Evolutionary conservation across 1,140 invertebrate species (phyloP).

Genomic region (Drosophila nannoptera): DNA sequence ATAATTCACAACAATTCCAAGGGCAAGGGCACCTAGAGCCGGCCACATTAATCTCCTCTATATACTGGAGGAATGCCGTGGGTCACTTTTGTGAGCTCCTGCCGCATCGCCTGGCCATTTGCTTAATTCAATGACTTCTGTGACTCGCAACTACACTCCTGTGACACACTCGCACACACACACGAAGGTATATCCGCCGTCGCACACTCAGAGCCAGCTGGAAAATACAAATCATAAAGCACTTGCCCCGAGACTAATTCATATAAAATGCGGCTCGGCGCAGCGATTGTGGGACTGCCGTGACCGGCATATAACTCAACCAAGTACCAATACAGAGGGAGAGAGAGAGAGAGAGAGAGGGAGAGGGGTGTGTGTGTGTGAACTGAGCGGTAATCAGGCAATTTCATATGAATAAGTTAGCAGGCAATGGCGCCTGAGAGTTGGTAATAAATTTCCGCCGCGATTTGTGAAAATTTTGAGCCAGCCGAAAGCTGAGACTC

Average conservation of each 20-base stretch:
- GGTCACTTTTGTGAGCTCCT: background rate
- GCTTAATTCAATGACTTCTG: constrained; percentile 67
- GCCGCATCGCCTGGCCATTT: constrained; percentile 61
- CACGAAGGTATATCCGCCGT: background rate
- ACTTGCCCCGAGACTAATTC: constrained; percentile 62
- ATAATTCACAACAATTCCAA: too few relatives aligned
- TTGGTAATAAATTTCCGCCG: constrained; percentile 66
- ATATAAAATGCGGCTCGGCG: constrained; percentile 71
- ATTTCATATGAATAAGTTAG: constrained; percentile 74
- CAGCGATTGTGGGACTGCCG: constrained; percentile 72
- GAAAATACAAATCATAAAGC: constrained; percentile 70
- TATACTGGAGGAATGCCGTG: too few relatives aligned
- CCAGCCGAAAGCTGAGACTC: constrained; percentile 63
- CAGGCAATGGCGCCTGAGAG: constrained; percentile 68
- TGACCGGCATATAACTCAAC: constrained; percentile 74
- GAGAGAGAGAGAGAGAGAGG: background rate
- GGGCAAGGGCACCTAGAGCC: too few relatives aligned
- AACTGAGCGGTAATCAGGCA: constrained; percentile 66
- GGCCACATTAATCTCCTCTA: too few relatives aligned
- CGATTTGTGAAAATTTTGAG: constrained; percentile 75
- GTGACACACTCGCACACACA: constrained; percentile 25
- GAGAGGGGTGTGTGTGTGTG: constrained; percentile 8
- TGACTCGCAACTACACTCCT: constrained; percentile 58
- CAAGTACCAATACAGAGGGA: constrained; percentile 59
- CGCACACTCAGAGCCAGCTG: constrained; percentile 14